phyloP scores from a whole-genome alignment of 2,113 vertebrate species.

The Phalacrocorax carbo region DNA sequence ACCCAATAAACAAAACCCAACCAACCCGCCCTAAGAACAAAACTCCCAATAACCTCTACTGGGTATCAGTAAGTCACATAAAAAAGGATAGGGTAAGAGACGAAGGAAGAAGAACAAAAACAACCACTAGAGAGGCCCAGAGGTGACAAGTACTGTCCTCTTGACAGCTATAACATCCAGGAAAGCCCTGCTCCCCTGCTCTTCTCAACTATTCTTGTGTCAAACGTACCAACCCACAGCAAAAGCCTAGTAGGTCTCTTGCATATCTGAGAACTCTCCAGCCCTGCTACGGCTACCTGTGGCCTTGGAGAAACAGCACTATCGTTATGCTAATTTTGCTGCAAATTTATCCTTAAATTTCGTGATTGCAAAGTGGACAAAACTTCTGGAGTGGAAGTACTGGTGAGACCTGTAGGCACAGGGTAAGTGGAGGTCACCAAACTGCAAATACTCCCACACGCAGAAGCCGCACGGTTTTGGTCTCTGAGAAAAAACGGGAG shows the following conservation, averaged over 20 bases:
- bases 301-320: background rate
- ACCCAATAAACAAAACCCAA: background rate
- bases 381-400: background rate
- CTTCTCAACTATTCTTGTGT: accelerated
- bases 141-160: background rate
- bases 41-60: background rate
- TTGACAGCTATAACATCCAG: background rate
- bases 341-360: background rate
- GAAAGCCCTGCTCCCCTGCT: background rate
- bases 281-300: accelerated
- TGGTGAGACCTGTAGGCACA: too few species aligned
- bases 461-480: too few species aligned
- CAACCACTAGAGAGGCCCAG: background rate
- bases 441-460: accelerated
- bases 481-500: background rate
- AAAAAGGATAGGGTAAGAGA: background rate
- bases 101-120: background rate
- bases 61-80: background rate
- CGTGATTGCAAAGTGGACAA: accelerated
- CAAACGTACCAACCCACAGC: accelerated
- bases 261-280: background rate
- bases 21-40: background rate
- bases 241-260: background rate
- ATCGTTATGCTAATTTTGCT: accelerated
- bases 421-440: background rate